Evolutionary conservation across 2,888 invertebrate species (phyloP).

Genomic region (Ectobius pallidus): DNA sequence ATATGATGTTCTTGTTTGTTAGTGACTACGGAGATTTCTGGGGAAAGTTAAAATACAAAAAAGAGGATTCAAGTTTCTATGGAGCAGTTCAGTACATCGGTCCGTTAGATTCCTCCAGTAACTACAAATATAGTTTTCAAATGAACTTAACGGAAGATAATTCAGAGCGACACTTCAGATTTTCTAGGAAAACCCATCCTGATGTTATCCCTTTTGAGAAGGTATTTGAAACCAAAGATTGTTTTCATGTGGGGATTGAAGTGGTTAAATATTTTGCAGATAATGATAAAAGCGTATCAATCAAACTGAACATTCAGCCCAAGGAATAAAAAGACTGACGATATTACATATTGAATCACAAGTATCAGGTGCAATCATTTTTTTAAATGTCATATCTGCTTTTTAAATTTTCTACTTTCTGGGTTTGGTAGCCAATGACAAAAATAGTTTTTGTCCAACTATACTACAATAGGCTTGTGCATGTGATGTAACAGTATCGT

Average conservation of each 20-base stretch:
- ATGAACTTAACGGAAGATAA: neutral
- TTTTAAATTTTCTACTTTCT: no score
- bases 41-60: neutral
- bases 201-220: neutral
- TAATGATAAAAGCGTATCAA: neutral
- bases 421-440: no score
- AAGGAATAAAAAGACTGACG: no score
- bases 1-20: neutral
- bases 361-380: no score
- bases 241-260: neutral
- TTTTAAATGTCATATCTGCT: no score
- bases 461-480: no score
- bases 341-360: no score
- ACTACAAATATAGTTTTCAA: neutral
- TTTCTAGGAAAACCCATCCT: neutral
- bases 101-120: neutral
- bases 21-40: neutral
- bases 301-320: neutral
- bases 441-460: no score
- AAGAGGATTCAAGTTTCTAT: neutral
- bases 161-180: neutral
- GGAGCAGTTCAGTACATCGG: slow-evolving; percentile 17
- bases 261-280: neutral
- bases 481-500: no score
- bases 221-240: neutral